Evolutionary conservation across 2,797 vertebrate genomes (phyloP).

Genomic region (Hydrolagus colliei): DNA sequence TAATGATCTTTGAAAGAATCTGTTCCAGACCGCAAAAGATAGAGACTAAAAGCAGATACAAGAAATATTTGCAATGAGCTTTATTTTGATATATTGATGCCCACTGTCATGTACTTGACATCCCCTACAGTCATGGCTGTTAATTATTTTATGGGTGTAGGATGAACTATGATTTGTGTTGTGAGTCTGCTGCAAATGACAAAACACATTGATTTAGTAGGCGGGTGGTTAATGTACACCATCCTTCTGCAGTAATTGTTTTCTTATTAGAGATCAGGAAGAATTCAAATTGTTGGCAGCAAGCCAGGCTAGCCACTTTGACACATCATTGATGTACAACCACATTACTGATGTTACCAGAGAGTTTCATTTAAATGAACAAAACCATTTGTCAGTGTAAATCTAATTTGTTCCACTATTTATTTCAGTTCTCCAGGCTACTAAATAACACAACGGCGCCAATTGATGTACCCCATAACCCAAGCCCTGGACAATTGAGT

Average conservation of each 20-base stretch:
- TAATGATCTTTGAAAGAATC: not conserved
- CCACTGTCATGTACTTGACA: not conserved
- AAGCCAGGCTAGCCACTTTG: not conserved
- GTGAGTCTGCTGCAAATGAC: not conserved
- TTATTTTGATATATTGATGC: not conserved
- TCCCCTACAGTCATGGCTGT: not conserved
- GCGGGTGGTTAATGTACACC: not conserved
- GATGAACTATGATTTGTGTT: not conserved
- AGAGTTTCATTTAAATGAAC: not conserved
- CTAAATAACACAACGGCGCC: no score
- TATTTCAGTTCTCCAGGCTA: not conserved
- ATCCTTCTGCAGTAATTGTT: slow-evolving; percentile 1
- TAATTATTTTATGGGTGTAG: not conserved
- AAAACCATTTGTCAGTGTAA: not conserved
- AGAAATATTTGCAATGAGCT: not conserved
- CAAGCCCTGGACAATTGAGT: no score
- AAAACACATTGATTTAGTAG: not conserved
- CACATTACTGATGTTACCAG: not conserved
- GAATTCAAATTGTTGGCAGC: slow-evolving; percentile 17
- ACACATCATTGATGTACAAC: not conserved
- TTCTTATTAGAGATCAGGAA: not conserved
- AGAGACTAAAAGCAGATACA: not conserved
- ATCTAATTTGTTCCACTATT: not conserved
- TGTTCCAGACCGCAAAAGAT: not conserved
- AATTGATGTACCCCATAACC: no score